phyloP scores from a whole-genome alignment of 1,140 invertebrate species.

The Heliothis subflexa region DNA sequence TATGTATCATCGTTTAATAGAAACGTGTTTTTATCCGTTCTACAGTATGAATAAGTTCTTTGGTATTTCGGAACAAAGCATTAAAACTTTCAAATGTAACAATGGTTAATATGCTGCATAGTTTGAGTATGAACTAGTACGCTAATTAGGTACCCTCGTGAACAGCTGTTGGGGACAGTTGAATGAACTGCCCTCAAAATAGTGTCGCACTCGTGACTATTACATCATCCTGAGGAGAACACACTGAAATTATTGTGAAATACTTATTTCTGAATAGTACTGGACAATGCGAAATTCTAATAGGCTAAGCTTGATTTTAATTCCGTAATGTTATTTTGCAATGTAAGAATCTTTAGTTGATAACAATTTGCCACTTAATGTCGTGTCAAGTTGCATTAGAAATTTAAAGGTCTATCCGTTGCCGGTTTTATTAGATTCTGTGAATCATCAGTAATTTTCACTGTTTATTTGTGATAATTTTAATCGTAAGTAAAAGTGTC shows the following conservation, averaged over 20 bases:
- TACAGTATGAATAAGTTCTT: not conserved
- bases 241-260: slow-evolving; percentile 35
- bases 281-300: slow-evolving; percentile 39
- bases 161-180: slow-evolving; percentile 23
- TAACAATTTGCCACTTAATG: slow-evolving; percentile 50
- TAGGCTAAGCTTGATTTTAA: slow-evolving; percentile 40
- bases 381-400: slow-evolving; percentile 63
- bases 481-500: slow-evolving; percentile 76
- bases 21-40: not conserved
- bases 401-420: slow-evolving; percentile 66
- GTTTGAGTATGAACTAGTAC: not conserved
- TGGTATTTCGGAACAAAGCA: not conserved
- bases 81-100: not conserved
- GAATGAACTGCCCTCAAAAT: slow-evolving; percentile 29
- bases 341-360: slow-evolving; percentile 48
- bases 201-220: not conserved
- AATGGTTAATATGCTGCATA: not conserved
- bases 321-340: slow-evolving; percentile 45
- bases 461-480: slow-evolving; percentile 83
- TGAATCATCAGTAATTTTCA: slow-evolving; percentile 83
- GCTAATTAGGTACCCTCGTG: slow-evolving; percentile 7
- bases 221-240: slow-evolving; percentile 2
- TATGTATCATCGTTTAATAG: not conserved
- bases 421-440: slow-evolving; percentile 78
- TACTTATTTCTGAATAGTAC: slow-evolving; percentile 39